These are phyloP conservation scores for Syngnathus rostellatus DNA, from an alignment of 2,797 vertebrate genomes.

Conservation along the genomic window DNA sequence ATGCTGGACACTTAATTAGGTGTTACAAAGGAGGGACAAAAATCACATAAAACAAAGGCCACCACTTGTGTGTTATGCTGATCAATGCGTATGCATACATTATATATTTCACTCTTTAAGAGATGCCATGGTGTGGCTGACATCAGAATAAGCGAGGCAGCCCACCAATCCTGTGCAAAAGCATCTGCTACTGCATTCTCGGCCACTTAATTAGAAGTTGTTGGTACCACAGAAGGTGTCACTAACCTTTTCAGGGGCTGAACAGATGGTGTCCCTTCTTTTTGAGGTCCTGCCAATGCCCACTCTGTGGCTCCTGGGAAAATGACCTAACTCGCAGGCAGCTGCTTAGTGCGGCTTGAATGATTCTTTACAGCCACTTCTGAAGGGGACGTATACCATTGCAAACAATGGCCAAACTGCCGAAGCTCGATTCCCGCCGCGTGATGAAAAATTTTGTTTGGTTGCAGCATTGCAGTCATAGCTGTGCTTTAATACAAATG, in stretches of 20 bases:
- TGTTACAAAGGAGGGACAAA: conserved; percentile 17
- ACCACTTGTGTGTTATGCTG: conserved; percentile 15
- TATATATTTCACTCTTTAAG: conserved; percentile 22
- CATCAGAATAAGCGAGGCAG: conserved; percentile 69
- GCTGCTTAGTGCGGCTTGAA: conserved; percentile 99
- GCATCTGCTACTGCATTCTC: conserved; percentile 74
- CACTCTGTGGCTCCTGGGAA: conserved; percentile 99
- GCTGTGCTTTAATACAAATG: conserved; percentile 30
- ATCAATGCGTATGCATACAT: not conserved
- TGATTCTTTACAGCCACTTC: conserved; percentile 97
- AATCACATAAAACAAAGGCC: conserved; percentile 20
- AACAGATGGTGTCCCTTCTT: conserved; percentile 97
- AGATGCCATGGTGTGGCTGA: conserved; percentile 65
- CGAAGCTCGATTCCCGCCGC: conserved; percentile 19
- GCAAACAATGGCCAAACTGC: conserved; percentile 52
- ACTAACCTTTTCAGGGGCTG: conserved; percentile 89
- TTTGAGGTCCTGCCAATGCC: conserved; percentile 96
- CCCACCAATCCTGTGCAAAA: conserved; percentile 77
- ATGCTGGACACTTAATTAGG: conserved; percentile 56
- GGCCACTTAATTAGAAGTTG: conserved; percentile 97
- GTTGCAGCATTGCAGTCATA: conserved; percentile 29
- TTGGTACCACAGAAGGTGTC: conserved; percentile 99
- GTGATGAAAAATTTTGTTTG: conserved; percentile 32
- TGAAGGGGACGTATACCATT: conserved; percentile 81
- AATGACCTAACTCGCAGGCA: conserved; percentile 97